Evolutionary conservation across 1,140 invertebrate species (phyloP).

Genomic region (Drosophila ercepeae): DNA sequence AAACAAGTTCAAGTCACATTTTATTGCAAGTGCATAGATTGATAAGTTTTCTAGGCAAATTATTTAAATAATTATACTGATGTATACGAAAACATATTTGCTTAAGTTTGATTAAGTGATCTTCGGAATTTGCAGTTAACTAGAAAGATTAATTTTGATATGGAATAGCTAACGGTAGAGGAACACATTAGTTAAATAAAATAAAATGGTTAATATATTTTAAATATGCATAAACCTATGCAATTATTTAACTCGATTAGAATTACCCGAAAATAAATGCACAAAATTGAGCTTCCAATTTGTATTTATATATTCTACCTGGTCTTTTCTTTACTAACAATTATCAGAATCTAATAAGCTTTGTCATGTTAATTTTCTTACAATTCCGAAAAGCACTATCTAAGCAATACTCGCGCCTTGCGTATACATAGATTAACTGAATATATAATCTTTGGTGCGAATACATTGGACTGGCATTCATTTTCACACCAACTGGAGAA

Average conservation of each 20-base stretch:
- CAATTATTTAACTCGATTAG: not conserved
- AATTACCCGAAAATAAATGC: slow-evolving; percentile 28
- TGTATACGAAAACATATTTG: slow-evolving; percentile 14
- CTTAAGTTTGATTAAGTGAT: not conserved
- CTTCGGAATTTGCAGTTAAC: slow-evolving; percentile 1
- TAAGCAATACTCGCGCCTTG: slow-evolving; percentile 5
- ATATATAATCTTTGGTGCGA: slow-evolving; percentile 47
- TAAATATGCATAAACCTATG: not conserved
- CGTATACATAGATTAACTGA: slow-evolving; percentile 32
- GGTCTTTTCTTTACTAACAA: not conserved
- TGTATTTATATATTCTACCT: not conserved
- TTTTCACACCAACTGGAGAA: slow-evolving; percentile 45
- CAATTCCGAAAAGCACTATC: slow-evolving; percentile 15
- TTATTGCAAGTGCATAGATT: slow-evolving; percentile 59
- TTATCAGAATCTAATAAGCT: not conserved
- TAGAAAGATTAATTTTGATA: not conserved
- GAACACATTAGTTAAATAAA: not conserved
- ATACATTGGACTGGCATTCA: slow-evolving; percentile 47
- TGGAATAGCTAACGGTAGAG: too few relatives aligned
- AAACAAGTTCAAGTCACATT: slow-evolving; percentile 71
- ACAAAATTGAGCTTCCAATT: slow-evolving; percentile 8
- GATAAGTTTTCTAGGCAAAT: slow-evolving; percentile 62
- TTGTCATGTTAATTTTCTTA: slow-evolving; percentile 3
- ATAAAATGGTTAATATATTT: not conserved
- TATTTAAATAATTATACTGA: slow-evolving; percentile 39